A percentile compares a stretch with the other conserved stretches of the same genome.
These are phyloP conservation scores for Archilochus colubris DNA, from an alignment of 2,113 vertebrate species.

Conservation along the genomic window DNA sequence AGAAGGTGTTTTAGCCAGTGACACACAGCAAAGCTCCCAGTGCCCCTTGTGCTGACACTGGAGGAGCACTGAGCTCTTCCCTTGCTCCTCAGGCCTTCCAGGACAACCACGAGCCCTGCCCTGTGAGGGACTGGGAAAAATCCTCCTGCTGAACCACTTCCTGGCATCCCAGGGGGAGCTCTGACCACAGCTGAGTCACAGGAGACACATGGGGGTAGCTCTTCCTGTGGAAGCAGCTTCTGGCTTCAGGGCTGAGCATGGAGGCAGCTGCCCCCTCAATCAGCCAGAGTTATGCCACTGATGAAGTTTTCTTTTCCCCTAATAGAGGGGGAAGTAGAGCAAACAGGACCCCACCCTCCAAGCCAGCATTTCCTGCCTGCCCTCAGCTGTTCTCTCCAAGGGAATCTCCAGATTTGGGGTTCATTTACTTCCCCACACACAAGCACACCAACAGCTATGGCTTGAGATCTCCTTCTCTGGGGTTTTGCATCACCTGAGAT, in stretches of 20 bases:
- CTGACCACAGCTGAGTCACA: rapidly evolving
- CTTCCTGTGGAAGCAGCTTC: neutral
- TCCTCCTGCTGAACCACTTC: neutral
- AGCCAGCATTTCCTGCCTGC: neutral
- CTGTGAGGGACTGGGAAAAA: neutral
- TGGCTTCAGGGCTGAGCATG: neutral
- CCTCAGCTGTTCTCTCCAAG: neutral
- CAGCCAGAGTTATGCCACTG: neutral
- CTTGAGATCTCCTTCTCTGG: neutral
- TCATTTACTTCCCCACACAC: neutral
- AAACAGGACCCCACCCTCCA: neutral
- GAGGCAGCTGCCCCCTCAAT: neutral
- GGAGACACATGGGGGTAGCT: rapidly evolving
- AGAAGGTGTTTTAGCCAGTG: neutral
- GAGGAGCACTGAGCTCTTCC: neutral
- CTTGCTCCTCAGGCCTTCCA: neutral
- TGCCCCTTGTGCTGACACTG: rapidly evolving
- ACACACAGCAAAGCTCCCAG: neutral
- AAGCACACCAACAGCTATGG: neutral
- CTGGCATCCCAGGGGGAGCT: neutral
- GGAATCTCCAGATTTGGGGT: neutral
- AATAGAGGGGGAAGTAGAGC: neutral
- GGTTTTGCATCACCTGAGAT: neutral
- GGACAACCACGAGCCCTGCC: rapidly evolving
- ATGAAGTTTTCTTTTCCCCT: neutral